Conservation (phyloP, 2,797 vertebrate genomes). For the Notolabrus celidotus region DNA sequence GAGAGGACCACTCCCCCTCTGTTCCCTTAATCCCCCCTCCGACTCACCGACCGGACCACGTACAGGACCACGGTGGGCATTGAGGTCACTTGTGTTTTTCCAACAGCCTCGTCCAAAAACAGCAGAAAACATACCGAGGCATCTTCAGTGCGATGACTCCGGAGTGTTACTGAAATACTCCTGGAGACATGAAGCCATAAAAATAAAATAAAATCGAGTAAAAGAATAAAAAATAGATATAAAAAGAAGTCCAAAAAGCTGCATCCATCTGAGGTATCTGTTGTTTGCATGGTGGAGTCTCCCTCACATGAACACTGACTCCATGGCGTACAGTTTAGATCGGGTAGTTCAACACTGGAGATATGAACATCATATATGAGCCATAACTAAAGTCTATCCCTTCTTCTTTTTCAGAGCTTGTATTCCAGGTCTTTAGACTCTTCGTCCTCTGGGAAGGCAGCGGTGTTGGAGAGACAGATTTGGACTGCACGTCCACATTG, state of each 20-base stretch:
- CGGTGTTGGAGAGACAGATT: constrained; percentile 9
- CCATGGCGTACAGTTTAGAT: constrained; percentile 27
- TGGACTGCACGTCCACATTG: constrained; percentile 13
- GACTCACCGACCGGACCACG: constrained; percentile 43
- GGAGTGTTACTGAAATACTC: constrained; percentile 38
- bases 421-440: constrained; percentile 1
- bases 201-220: constrained; percentile 29
- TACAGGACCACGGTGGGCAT: constrained; percentile 28
- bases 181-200: constrained; percentile 42
- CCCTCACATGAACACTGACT: constrained; percentile 23
- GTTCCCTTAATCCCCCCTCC: constrained; percentile 66
- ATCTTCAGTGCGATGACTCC: constrained; percentile 30
- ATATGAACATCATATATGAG: neutral
- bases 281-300: constrained; percentile 61
- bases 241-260: constrained; percentile 52
- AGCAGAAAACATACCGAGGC: constrained; percentile 32
- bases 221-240: constrained; percentile 39
- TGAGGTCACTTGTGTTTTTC: constrained; percentile 64
- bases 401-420: neutral
- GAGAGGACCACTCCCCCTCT: constrained; percentile 57
- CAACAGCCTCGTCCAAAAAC: constrained; percentile 30
- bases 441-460: constrained; percentile 7
- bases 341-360: constrained; percentile 24
- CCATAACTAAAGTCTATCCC: constrained; percentile 8
- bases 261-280: constrained; percentile 78